Evolutionary conservation across 2,797 vertebrate genomes (phyloP).

Genomic region (Sebastes variabilis): DNA sequence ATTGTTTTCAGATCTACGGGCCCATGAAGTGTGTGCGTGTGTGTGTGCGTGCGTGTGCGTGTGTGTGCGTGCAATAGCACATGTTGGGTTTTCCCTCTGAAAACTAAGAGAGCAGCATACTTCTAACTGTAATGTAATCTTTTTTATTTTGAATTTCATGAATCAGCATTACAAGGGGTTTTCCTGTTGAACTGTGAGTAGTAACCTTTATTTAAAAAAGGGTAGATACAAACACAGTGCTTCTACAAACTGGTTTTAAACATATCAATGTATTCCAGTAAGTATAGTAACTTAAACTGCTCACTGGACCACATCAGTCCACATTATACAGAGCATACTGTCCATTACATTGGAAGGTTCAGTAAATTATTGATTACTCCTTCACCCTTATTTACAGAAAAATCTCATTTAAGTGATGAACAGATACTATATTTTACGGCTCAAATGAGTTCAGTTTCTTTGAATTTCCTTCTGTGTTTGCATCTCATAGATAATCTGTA

Average conservation of each 20-base stretch:
- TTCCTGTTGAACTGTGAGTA: background rate
- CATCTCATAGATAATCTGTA: too few species aligned
- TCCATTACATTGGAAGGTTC: background rate
- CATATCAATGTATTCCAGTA: background rate
- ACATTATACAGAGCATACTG: background rate
- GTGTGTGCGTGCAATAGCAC: background rate
- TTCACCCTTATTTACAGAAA: background rate
- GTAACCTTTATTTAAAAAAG: background rate
- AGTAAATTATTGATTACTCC: background rate
- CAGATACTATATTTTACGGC: too few species aligned
- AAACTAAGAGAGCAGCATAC: background rate
- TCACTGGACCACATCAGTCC: background rate
- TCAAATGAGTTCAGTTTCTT: too few species aligned
- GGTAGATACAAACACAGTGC: background rate
- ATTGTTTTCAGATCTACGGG: slow-evolving; percentile 77
- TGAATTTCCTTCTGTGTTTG: too few species aligned
- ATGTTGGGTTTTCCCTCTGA: background rate
- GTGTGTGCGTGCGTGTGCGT: background rate
- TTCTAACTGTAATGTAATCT: background rate
- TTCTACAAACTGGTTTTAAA: background rate
- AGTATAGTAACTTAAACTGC: background rate
- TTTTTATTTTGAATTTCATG: background rate
- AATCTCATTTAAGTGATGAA: background rate
- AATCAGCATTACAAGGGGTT: background rate
- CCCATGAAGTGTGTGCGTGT: slow-evolving; percentile 3